A percentile compares a stretch with the other conserved stretches of the same genome.
Conservation (phyloP, 2,113 vertebrate genomes). For the Empidonax traillii region DNA sequence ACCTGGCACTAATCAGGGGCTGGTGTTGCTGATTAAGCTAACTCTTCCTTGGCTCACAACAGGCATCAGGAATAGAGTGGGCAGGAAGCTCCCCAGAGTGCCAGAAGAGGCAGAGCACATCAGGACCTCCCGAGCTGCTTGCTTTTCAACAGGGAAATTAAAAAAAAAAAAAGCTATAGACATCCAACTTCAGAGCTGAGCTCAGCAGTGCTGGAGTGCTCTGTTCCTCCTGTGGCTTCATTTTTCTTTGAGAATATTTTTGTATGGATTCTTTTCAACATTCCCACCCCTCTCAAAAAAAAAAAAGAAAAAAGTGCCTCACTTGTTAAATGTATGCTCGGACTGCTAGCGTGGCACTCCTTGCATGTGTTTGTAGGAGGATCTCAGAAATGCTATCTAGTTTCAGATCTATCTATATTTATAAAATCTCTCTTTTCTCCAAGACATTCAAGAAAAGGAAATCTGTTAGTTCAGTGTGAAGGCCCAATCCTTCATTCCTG, state of each 20-base stretch:
- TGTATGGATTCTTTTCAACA: background rate
- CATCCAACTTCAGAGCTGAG: background rate
- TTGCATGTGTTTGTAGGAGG: background rate
- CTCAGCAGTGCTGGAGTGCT: background rate
- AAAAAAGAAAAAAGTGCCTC: background rate
- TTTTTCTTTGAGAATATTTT: background rate
- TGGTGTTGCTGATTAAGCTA: constrained; percentile 50
- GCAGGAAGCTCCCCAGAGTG: background rate
- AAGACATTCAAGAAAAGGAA: background rate
- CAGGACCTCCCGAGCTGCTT: background rate
- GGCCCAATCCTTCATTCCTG: background rate
- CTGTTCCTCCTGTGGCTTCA: background rate
- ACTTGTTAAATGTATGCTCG: background rate
- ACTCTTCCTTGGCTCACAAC: constrained; percentile 41
- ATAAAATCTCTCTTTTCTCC: background rate
- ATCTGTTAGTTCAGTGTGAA: background rate
- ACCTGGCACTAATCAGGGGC: constrained; percentile 22
- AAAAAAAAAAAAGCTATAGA: background rate
- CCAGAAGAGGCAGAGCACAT: background rate
- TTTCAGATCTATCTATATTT: background rate
- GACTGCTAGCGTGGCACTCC: background rate
- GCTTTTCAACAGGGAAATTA: background rate
- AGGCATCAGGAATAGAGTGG: constrained; percentile 19
- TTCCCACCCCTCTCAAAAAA: background rate
- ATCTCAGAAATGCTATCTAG: background rate